These are phyloP conservation scores for Podarcis cretensis DNA, from an alignment of 2,113 vertebrate genomes.

Conservation along the genomic window DNA sequence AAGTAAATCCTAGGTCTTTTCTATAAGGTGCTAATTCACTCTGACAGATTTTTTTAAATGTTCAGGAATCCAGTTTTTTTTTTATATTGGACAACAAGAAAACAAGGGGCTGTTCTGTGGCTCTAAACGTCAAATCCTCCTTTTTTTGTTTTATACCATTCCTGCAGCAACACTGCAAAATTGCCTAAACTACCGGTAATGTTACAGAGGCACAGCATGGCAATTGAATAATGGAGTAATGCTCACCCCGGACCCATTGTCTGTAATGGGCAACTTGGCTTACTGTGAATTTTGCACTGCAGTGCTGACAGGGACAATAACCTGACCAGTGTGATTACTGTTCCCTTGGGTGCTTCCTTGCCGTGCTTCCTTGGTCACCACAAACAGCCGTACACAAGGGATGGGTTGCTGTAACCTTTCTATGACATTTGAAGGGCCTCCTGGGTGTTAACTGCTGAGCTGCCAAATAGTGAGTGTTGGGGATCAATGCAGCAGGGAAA, in stretches of 20 bases:
- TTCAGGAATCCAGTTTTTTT: constrained; percentile 43
- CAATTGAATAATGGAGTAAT: background rate
- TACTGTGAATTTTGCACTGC: constrained; percentile 22
- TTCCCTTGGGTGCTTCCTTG: constrained; percentile 33
- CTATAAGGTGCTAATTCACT: constrained; percentile 42
- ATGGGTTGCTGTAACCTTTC: background rate
- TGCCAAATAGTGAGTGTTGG: background rate
- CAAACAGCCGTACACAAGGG: background rate
- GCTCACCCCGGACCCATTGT: constrained; percentile 2
- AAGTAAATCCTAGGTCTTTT: constrained; percentile 45
- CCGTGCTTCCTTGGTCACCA: constrained; percentile 56
- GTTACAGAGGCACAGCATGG: constrained; percentile 10
- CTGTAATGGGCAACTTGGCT: constrained; percentile 27
- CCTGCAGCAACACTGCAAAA: constrained; percentile 37
- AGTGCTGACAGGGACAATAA: background rate
- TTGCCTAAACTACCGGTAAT: constrained; percentile 27
- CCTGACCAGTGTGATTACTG: background rate
- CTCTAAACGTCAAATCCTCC: constrained; percentile 49
- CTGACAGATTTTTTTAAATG: constrained; percentile 21
- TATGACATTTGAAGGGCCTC: background rate
- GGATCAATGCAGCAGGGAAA: background rate
- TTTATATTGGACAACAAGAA: constrained; percentile 35
- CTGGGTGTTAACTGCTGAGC: background rate
- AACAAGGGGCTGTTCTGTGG: constrained; percentile 37
- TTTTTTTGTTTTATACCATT: constrained; percentile 50